Conservation (phyloP, 1,140 invertebrate genomes). For the Ceratosolen solmsi region DNA sequence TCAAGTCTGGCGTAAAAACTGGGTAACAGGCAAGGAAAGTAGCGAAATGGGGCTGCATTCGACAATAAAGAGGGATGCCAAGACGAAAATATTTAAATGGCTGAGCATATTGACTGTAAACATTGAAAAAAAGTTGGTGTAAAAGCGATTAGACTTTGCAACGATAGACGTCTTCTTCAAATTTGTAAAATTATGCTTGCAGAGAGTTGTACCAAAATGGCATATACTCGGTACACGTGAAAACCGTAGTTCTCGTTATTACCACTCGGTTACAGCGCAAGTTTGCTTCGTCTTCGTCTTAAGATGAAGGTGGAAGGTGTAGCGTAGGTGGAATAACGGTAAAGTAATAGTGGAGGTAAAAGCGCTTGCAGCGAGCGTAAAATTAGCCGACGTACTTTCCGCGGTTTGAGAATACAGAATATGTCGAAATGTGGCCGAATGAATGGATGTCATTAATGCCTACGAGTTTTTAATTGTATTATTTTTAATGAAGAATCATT, state of each 20-base stretch:
- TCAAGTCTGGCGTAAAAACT: not conserved
- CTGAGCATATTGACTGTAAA: slow-evolving; percentile 24
- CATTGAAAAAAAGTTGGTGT: not conserved
- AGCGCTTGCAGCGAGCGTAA: slow-evolving; percentile 2
- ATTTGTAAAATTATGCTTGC: slow-evolving; percentile 14
- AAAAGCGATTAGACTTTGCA: slow-evolving; percentile 28
- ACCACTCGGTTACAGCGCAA: not conserved
- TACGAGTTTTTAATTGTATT: not conserved
- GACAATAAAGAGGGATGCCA: not conserved
- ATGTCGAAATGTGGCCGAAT: not conserved
- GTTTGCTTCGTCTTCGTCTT: slow-evolving; percentile 8
- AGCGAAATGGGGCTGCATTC: not conserved
- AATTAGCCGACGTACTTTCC: slow-evolving; percentile 27
- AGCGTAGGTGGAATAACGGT: no score
- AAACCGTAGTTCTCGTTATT: slow-evolving; percentile 35
- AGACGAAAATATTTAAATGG: slow-evolving; percentile 25
- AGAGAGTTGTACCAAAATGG: not conserved
- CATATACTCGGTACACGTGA: slow-evolving; percentile 3
- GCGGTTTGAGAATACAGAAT: not conserved
- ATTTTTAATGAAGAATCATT: slow-evolving; percentile 8
- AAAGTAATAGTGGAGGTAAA: not conserved
- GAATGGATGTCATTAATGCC: not conserved
- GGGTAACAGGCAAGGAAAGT: no score
- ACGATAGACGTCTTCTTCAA: slow-evolving; percentile 5
- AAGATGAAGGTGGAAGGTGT: not conserved